Base-by-base conservation (phyloP, 2,888 invertebrate species). In the Prenolepis imparis region DNA sequence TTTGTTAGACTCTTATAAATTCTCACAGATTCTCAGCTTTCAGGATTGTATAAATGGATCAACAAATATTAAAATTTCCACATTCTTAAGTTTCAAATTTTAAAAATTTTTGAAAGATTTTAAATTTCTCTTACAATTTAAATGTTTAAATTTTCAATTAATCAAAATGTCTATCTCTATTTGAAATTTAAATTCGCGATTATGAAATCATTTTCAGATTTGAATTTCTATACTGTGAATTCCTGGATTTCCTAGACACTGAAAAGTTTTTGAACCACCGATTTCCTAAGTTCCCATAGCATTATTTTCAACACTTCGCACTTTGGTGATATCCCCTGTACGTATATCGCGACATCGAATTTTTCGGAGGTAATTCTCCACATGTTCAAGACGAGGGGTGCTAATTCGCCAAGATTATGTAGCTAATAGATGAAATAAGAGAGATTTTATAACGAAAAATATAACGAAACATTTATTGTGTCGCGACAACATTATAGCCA, bases 361-460 rank as follows among this genome's bases (percentile, higher is more conserved):
- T 88, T 91, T 85, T 81, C 59, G 83, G 87, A 90, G 90, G 68
- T 78, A 67, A 75, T 48, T 52, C 80, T 82, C 90, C 83, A 82
- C 82, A 83, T 89, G 90, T 90, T 90, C 84, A 84, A 86, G 48
- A 84, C 82, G 86, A 87, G 86, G 83, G 88, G 86, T 91, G 87
- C 89, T 90, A 86, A 92, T 90, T 91, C 88, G 88, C 88, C 90
- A 90, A 90, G 86, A 88, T 89, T 87, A 90, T 87, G 36, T 87
- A 83, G 68, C 70, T 84, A 87, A 70, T 89, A 87, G 74, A 84
- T 78, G 83, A 88, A 21, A 57, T 66, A 0, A 72, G 24, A 77
- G 87, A 89, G 84, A 91, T 92, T 92, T 93, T 93, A 87, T 93
- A 93, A 88, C 82, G 87, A 85, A 88, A 87, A 87, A 83, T 86